phyloP scores from a whole-genome alignment of 2,797 vertebrate genomes.

The Helostoma temminkii region DNA sequence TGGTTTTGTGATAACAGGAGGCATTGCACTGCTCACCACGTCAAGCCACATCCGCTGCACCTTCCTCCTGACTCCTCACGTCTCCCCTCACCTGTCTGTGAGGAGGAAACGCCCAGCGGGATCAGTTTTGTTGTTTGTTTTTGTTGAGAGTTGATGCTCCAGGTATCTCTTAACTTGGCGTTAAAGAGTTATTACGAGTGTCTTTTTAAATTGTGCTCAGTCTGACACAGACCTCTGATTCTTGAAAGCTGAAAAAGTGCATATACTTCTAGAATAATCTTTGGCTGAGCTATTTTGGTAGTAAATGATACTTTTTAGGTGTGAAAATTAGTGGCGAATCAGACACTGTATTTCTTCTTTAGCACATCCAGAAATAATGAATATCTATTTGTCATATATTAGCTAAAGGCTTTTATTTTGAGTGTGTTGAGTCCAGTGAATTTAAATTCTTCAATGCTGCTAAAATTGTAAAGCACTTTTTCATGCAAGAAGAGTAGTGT shows the following conservation, averaged over 20 bases:
- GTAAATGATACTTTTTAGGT: constrained; percentile 5
- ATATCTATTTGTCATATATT: constrained; percentile 18
- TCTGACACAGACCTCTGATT: neutral
- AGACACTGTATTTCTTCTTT: constrained; percentile 13
- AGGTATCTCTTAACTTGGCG: constrained; percentile 6
- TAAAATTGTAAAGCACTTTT: constrained; percentile 48
- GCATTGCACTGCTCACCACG: constrained; percentile 43
- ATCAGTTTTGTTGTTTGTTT: neutral
- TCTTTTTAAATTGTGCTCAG: neutral
- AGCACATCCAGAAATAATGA: constrained; percentile 20
- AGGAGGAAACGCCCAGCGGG: constrained; percentile 23
- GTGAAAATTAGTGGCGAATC: constrained; percentile 23
- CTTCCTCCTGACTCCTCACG: constrained; percentile 47
- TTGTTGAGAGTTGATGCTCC: neutral
- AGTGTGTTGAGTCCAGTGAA: constrained; percentile 2
- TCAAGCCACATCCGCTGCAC: constrained; percentile 54
- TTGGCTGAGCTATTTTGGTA: constrained; percentile 5
- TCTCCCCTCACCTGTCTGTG: constrained; percentile 61
- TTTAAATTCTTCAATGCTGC: constrained; percentile 25
- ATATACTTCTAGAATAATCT: neutral
- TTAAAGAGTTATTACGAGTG: neutral
- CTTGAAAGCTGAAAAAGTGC: neutral
- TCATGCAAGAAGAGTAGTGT: constrained; percentile 32
- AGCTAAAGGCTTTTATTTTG: constrained; percentile 33
- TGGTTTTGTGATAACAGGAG: constrained; percentile 61